A percentile compares a stretch with the other conserved stretches of the same genome.
These are phyloP conservation scores for Drosophila falleni DNA, from an alignment of 2,888 invertebrate genomes.

Conservation along the genomic window DNA sequence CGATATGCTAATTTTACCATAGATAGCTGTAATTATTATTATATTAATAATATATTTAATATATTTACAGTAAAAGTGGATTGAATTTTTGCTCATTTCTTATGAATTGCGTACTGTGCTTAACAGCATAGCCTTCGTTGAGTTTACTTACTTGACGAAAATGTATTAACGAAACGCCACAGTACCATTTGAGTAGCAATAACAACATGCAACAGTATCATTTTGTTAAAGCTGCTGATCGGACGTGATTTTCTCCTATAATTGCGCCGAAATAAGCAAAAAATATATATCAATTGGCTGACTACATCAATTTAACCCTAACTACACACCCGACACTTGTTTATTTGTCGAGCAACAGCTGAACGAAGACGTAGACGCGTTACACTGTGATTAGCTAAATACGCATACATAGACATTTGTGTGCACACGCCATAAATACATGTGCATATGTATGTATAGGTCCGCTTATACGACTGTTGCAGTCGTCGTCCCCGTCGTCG, in stretches of 20 bases:
- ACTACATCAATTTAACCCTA: conserved; percentile 40
- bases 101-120: conserved; percentile 22
- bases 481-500: conserved; percentile 45
- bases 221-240: conserved; percentile 52
- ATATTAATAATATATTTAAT: too few species aligned
- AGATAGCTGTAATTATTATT: neutral
- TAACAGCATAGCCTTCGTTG: conserved; percentile 25
- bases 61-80: too few species aligned
- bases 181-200: conserved; percentile 49
- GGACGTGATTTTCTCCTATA: conserved; percentile 36
- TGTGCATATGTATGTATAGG: conserved; percentile 27
- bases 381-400: conserved; percentile 40
- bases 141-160: conserved; percentile 27
- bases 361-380: conserved; percentile 25
- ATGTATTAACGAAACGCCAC: neutral
- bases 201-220: conserved; percentile 45
- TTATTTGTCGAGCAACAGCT: conserved; percentile 21
- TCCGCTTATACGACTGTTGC: conserved; percentile 23
- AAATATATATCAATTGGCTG: conserved; percentile 34
- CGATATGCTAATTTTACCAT: neutral
- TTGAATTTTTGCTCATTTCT: neutral
- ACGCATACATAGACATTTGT: conserved; percentile 17
- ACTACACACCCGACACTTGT: conserved; percentile 28
- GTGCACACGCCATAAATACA: conserved; percentile 10
- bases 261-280: conserved; percentile 26